phyloP scores from a whole-genome alignment of 2,888 invertebrate genomes.

The Lasioglossum leucozonium region DNA sequence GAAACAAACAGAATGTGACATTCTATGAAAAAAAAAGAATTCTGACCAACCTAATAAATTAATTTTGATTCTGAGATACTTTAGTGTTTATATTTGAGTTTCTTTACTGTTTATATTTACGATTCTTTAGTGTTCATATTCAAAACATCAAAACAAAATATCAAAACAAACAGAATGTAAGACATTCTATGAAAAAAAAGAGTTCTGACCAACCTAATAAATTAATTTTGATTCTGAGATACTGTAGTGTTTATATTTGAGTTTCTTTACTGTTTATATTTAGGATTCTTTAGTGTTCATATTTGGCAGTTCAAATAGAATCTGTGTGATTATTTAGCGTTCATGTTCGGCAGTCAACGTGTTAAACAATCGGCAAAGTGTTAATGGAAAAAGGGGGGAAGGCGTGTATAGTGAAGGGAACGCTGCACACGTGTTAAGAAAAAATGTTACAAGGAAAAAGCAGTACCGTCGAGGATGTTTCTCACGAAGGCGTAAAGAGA shows the following conservation, averaged over 20 bases:
- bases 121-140: not conserved
- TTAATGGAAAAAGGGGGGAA: not conserved
- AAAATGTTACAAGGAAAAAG: slow-evolving; percentile 14
- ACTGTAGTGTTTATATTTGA: not conserved
- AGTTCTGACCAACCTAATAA: not conserved
- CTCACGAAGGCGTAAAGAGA: not conserved
- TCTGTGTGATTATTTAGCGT: not conserved
- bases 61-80: not conserved
- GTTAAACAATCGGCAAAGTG: not conserved
- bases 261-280: not conserved
- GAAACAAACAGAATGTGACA: no score
- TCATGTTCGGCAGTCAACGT: not conserved
- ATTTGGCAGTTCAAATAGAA: not conserved
- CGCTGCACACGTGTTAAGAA: not conserved
- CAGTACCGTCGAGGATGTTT: not conserved
- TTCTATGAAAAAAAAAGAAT: no score
- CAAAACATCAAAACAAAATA: no score
- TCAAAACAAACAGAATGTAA: no score
- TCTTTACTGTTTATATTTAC: not conserved
- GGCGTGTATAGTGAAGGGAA: not conserved
- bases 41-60: not conserved
- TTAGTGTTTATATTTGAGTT: no score
- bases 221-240: not conserved
- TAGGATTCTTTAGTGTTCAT: not conserved
- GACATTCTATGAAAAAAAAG: no score